Percentiles rank a stretch among this genome's conserved stretches.
phyloP scores from a whole-genome alignment of 2,113 vertebrate species.

The Muntiacus reevesi region DNA sequence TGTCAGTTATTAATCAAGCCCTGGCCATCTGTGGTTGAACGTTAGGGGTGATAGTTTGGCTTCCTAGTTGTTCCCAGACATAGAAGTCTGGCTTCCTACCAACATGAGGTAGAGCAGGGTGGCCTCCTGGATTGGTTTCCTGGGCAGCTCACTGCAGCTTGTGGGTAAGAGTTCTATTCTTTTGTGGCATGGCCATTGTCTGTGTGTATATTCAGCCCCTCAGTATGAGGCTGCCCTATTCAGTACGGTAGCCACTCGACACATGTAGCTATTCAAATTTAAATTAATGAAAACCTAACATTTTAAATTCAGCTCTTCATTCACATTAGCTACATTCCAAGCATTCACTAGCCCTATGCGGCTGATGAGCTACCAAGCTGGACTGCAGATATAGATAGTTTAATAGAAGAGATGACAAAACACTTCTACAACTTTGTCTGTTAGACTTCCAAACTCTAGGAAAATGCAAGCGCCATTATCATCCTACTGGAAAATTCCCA shows the following conservation, averaged over 20 bases:
- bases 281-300: conserved; percentile 5
- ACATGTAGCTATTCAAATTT: neutral
- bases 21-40: neutral
- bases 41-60: neutral
- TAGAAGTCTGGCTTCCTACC: neutral
- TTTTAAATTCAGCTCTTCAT: neutral
- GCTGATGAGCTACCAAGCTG: neutral
- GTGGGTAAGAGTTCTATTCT: neutral
- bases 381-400: neutral
- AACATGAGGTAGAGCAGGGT: neutral
- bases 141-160: neutral
- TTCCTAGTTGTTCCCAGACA: neutral
- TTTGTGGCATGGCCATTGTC: neutral
- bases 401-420: neutral
- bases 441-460: conserved; percentile 14
- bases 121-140: neutral
- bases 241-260: neutral
- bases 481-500: conserved; percentile 31
- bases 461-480: neutral
- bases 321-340: neutral
- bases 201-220: neutral
- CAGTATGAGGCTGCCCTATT: neutral
- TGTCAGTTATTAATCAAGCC: neutral
- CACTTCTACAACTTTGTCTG: neutral
- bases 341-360: neutral